phyloP scores from a whole-genome alignment of 2,113 vertebrate genomes.

The Callipepla californica region DNA sequence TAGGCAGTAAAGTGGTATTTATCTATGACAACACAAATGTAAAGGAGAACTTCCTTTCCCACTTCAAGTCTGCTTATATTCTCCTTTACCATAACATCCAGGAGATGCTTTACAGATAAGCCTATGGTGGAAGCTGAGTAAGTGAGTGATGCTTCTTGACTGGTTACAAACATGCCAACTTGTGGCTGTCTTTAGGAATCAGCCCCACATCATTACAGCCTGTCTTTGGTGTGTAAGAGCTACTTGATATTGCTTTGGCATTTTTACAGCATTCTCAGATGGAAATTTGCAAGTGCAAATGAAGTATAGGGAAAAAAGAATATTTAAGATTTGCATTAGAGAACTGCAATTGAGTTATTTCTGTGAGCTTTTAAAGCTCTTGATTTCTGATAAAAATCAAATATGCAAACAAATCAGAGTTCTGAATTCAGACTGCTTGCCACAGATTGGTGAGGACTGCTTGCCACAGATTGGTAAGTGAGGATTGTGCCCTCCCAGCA shows the following conservation, averaged over 20 bases:
- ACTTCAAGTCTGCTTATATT: background rate
- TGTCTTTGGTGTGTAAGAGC: background rate
- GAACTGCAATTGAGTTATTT: background rate
- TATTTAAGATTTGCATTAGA: background rate
- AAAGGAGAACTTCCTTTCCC: background rate
- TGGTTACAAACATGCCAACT: background rate
- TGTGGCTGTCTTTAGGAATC: constrained; percentile 4
- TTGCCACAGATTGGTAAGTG: background rate
- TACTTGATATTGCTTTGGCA: background rate
- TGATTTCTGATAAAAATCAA: background rate
- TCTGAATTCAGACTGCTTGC: background rate
- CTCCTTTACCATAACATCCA: background rate
- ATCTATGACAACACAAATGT: background rate
- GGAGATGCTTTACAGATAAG: background rate
- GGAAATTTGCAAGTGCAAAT: background rate
- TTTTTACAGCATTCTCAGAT: background rate
- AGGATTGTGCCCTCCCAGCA: background rate
- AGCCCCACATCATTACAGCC: background rate
- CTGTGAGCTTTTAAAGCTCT: background rate
- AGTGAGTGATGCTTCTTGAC: background rate
- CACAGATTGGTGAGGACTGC: background rate
- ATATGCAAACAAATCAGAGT: background rate
- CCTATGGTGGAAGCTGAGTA: background rate
- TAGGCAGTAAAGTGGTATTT: background rate
- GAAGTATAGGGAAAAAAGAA: background rate